Evolutionary conservation across 2,888 invertebrate genomes (phyloP), one percentile per base, ranked within the genome.

Genomic region (Aspidapion aeneum): DNA sequence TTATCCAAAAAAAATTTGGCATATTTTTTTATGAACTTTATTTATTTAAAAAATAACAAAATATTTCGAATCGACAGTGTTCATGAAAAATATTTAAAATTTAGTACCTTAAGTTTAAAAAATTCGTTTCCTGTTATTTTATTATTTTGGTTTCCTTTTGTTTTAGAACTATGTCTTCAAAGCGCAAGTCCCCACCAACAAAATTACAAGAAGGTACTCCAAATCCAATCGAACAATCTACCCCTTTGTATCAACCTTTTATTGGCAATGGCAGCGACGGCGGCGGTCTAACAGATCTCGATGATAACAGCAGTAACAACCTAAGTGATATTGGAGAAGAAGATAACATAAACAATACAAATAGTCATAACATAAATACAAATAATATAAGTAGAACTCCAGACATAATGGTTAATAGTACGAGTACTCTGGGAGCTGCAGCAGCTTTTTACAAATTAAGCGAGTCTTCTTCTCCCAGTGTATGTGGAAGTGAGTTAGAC

Each of bases 171-270:
- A 95, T 95, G 95, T 95, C 94, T 88, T 94, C 94, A 84, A 95
- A 95, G 89, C 89, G 95, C 83, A 95, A 95, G 85, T 95, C 94
- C 82, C 94, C 94, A 82, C 95, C 95, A 81, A 93, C 93, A 76
- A 95, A 95, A 86, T 87, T 94, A 82, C 86, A 87, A 79, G 93
- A 94, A 86, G 89, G 84, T 82, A 84, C 81, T 61, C 48, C 60
- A 63, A 71, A 81, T 78, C 12, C 35, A 35, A 35, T 12, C 5
- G 35, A 35, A 35, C 12, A 3, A 35, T 68, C 72, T 18, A 66
- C 65, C 58, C 66, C 73, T 2, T 57, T 64, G 20, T 61, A 66
- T 61, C 82, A 85, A 74, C 77, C 63, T 2, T 73, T 76, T 65
- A 70, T 76, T 21, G 78, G 79, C 58, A 79, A 80, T 61, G 85